Evolutionary conservation across 2,888 invertebrate species (phyloP).

Genomic region (Agrotis exclamationis): DNA sequence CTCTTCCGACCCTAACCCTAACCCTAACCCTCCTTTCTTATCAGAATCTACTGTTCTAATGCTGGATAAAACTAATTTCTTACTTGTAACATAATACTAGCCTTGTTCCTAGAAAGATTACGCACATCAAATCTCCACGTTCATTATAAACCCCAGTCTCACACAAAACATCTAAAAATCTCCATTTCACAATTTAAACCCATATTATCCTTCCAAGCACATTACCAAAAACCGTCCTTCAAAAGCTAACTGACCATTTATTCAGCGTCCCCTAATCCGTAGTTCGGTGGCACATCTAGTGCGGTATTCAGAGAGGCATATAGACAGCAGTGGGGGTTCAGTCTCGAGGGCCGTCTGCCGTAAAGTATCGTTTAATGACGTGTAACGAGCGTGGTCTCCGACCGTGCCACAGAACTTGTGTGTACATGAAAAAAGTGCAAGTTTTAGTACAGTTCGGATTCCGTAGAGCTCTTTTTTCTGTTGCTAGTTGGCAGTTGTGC

Average conservation of each 20-base stretch:
- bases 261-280: slow-evolving; percentile 49
- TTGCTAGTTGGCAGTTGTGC: not conserved
- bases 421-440: slow-evolving; percentile 76
- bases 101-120: too few species aligned
- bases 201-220: not conserved
- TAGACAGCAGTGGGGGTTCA: slow-evolving; percentile 75
- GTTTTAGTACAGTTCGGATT: slow-evolving; percentile 44
- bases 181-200: not conserved
- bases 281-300: slow-evolving; percentile 74
- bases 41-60: too few species aligned
- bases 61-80: too few species aligned
- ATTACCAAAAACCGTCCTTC: slow-evolving; percentile 28
- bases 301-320: slow-evolving; percentile 71
- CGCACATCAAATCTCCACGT: too few species aligned
- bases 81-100: too few species aligned
- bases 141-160: not conserved
- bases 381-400: slow-evolving; percentile 88
- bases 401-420: slow-evolving; percentile 73
- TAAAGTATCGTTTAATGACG: slow-evolving; percentile 91
- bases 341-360: slow-evolving; percentile 91
- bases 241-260: slow-evolving; percentile 50
- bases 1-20: too few species aligned
- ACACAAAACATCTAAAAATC: not conserved
- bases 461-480: slow-evolving; percentile 51
- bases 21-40: too few species aligned